Evolutionary conservation across 2,888 invertebrate genomes (phyloP).

Genomic region (Clanis bilineata): DNA sequence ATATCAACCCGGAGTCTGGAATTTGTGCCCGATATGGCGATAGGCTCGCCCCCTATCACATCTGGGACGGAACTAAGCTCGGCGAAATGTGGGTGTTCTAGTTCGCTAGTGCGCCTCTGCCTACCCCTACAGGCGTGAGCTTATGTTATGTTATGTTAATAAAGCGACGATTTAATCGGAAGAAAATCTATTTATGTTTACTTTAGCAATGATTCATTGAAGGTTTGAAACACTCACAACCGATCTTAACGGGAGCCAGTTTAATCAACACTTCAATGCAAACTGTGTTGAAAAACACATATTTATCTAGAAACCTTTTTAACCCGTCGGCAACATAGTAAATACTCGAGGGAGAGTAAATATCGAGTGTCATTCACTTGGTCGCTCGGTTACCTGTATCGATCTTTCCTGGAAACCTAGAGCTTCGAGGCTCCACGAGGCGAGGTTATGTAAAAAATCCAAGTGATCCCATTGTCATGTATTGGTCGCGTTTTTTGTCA

Average conservation of each 20-base stretch:
- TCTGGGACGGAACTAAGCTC: too few relatives aligned
- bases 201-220: not conserved
- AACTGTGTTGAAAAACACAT: not conserved
- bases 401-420: conserved; percentile 14
- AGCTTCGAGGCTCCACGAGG: conserved; percentile 21
- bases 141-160: too few relatives aligned
- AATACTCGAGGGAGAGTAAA: conserved; percentile 28
- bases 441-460: conserved; percentile 21
- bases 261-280: conserved; percentile 7
- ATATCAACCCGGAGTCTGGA: too few relatives aligned
- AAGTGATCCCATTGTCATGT: conserved; percentile 26
- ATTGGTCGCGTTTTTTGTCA: conserved; percentile 40
- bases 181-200: not conserved
- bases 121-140: too few relatives aligned
- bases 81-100: too few relatives aligned
- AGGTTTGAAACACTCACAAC: not conserved
- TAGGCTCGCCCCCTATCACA: too few relatives aligned
- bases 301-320: not conserved
- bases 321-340: not conserved
- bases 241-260: not conserved
- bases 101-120: too few relatives aligned
- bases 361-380: conserved; percentile 38
- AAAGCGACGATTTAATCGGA: too few relatives aligned
- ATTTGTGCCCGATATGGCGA: too few relatives aligned
- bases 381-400: conserved; percentile 4